phyloP scores from a whole-genome alignment of 2,888 invertebrate genomes.

The Blastobasis lacticolella region DNA sequence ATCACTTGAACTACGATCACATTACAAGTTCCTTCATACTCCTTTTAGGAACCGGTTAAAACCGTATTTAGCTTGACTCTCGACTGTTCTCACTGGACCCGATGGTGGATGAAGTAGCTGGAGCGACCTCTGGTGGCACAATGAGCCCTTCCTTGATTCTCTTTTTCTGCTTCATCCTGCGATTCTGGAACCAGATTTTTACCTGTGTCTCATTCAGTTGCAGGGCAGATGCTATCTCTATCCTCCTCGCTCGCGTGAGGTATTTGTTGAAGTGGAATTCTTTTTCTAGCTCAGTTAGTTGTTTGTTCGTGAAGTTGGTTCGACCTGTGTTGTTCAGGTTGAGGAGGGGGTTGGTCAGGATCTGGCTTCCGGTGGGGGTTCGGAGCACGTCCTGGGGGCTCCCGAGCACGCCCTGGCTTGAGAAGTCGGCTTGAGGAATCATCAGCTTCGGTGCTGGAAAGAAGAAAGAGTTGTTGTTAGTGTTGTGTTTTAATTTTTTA shows the following conservation, averaged over 20 bases:
- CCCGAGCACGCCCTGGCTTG: slow-evolving; percentile 60
- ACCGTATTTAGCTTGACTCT: slow-evolving; percentile 74
- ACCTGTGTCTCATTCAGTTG: slow-evolving; percentile 98
- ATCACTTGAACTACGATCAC: no score
- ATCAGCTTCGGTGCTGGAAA: slow-evolving; percentile 79
- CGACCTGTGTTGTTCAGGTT: slow-evolving; percentile 89
- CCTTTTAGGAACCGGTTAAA: no score
- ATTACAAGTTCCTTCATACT: no score
- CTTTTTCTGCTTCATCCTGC: slow-evolving; percentile 99
- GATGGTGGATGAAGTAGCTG: slow-evolving; percentile 44
- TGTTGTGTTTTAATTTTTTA: no score
- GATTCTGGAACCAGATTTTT: slow-evolving; percentile 99
- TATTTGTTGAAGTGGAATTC: slow-evolving; percentile 99
- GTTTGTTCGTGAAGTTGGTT: slow-evolving; percentile 99
- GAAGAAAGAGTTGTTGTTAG: slow-evolving; percentile 18
- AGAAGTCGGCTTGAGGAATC: slow-evolving; percentile 70
- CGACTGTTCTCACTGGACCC: slow-evolving; percentile 83
- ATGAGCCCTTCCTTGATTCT: slow-evolving; percentile 94
- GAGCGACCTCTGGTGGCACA: slow-evolving; percentile 64
- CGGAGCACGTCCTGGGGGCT: slow-evolving; percentile 64
- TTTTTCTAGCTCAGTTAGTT: slow-evolving; percentile 98
- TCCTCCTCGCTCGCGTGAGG: slow-evolving; percentile 95
- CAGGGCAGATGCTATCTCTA: slow-evolving; percentile 97
- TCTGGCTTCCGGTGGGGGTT: slow-evolving; percentile 63
- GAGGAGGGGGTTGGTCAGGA: slow-evolving; percentile 63